phyloP scores from a whole-genome alignment of 2,113 vertebrate genomes.

The Hydrolagus affinis region DNA sequence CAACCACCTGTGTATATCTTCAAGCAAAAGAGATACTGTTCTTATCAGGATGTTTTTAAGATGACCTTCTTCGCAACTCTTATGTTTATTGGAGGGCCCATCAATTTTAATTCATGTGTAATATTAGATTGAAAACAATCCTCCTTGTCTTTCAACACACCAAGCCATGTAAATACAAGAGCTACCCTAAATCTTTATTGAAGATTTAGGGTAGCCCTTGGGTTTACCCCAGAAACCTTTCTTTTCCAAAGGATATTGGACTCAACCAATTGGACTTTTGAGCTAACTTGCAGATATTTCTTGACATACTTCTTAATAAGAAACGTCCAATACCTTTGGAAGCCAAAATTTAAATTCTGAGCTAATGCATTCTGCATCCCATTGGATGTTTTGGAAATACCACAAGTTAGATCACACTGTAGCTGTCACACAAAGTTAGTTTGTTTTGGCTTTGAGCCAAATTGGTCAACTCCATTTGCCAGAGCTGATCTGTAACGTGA shows the following conservation, averaged over 20 bases:
- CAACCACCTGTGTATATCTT: conserved; percentile 26
- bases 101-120: conserved; percentile 19
- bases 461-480: background rate
- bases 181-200: conserved; percentile 8
- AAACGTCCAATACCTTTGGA: no score
- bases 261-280: no score
- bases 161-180: background rate
- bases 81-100: conserved; percentile 4
- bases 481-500: background rate
- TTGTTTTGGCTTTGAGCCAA: background rate
- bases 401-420: background rate
- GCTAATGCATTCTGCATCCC: no score
- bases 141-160: conserved; percentile 3
- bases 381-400: background rate
- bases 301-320: no score
- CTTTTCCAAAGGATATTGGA: no score
- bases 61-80: background rate
- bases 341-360: no score
- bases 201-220: no score
- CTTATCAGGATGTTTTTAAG: conserved; percentile 12
- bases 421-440: background rate
- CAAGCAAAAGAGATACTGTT: background rate
- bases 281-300: no score
- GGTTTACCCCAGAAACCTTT: background rate
- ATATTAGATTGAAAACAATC: conserved; percentile 13